Percentiles rank a stretch among this genome's conserved stretches.
Evolutionary conservation across 1,140 invertebrate genomes (phyloP).

Genomic region (Microvelia longipes): DNA sequence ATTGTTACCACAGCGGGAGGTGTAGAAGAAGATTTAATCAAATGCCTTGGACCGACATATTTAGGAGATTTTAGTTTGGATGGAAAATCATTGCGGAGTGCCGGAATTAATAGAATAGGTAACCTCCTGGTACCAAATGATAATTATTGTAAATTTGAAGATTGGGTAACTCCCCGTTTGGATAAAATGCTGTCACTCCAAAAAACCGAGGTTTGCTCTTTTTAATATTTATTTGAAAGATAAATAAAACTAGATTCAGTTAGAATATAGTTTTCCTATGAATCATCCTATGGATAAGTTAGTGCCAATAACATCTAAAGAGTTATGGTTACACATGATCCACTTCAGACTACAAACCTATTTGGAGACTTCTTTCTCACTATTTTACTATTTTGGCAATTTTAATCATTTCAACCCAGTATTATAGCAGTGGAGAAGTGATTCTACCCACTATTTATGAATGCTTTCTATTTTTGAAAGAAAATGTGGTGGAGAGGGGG

Average conservation of each 20-base stretch:
- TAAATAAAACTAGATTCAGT: background rate
- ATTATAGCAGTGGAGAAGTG: no score
- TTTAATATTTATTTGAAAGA: conserved; percentile 6
- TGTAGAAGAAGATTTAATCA: conserved; percentile 97
- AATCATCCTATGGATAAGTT: background rate
- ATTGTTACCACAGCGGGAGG: conserved; percentile 96
- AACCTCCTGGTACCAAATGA: conserved; percentile 96
- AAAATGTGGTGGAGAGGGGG: no score
- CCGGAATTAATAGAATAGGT: conserved; percentile 92
- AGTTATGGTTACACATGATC: no score
- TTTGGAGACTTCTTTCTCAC: no score
- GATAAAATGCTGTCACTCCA: conserved; percentile 87
- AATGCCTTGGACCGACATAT: conserved; percentile 89
- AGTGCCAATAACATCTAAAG: background rate
- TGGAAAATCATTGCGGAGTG: conserved; percentile 58
- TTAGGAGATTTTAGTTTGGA: conserved; percentile 77
- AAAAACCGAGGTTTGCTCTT: conserved; percentile 39
- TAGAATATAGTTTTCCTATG: background rate
- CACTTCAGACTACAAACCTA: no score
- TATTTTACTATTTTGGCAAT: no score
- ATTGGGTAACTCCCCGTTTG: conserved; percentile 91
- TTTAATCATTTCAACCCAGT: no score
- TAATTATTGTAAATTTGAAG: conserved; percentile 97
- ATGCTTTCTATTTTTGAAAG: no score
- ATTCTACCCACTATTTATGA: no score